These are phyloP conservation scores for Cheilosia soror DNA, from an alignment of 2,888 invertebrate species.

Conservation along the genomic window DNA sequence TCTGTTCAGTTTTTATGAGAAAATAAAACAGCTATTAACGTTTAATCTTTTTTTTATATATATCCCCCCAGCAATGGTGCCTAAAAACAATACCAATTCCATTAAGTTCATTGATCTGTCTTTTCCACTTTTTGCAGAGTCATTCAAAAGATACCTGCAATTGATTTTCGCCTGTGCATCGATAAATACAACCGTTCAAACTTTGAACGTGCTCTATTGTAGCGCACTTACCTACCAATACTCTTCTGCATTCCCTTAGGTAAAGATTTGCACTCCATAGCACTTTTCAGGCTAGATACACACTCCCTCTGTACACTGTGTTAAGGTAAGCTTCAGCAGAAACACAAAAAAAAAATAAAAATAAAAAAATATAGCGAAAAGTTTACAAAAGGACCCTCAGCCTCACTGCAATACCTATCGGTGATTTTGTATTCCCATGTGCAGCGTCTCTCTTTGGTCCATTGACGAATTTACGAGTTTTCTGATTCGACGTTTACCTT, in stretches of 20 bases:
- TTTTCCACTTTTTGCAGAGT: neutral
- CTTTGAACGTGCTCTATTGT: conserved; percentile 19
- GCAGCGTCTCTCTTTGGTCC: neutral
- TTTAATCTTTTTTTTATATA: too few species aligned
- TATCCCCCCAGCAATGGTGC: too few species aligned
- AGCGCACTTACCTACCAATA: neutral
- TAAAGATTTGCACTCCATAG: conserved; percentile 8
- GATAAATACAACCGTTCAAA: conserved; percentile 8
- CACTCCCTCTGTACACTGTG: conserved; percentile 4
- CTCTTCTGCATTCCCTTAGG: conserved; percentile 11
- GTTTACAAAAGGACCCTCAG: conserved; percentile 19
- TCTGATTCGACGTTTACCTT: conserved; percentile 34
- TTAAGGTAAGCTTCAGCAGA: neutral
- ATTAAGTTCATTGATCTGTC: neutral
- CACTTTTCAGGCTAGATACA: conserved; percentile 2
- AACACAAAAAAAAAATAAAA: too few species aligned
- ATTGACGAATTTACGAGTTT: conserved; percentile 66
- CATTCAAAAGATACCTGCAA: conserved; percentile 17
- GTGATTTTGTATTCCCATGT: conserved; percentile 39
- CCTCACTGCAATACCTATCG: conserved; percentile 33
- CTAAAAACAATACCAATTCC: neutral
- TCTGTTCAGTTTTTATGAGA: too few species aligned
- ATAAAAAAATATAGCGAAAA: conserved; percentile 6
- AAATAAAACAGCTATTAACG: too few species aligned
- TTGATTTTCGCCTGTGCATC: conserved; percentile 10